Percentiles rank a stretch among this genome's conserved stretches.
These are phyloP conservation scores for Ciona savignyi DNA, from an alignment of 23 tunicate species.

Conservation along the genomic window DNA sequence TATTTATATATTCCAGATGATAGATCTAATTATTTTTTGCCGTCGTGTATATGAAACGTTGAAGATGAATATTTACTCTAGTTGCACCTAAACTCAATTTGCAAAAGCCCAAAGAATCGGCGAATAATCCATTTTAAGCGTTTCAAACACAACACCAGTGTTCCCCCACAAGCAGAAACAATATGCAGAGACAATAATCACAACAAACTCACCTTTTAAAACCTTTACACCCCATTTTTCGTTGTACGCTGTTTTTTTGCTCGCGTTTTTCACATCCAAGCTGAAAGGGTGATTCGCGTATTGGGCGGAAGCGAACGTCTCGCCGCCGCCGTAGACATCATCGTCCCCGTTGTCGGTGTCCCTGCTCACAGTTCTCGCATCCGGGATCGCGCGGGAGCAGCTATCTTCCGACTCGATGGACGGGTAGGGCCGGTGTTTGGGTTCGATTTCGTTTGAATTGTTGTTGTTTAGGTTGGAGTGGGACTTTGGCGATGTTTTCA, in stretches of 20 bases:
- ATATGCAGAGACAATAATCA: too few relatives aligned
- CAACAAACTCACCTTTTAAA: constrained; percentile 62
- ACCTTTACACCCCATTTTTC: constrained; percentile 99
- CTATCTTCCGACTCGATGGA: background rate
- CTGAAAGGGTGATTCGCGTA: background rate
- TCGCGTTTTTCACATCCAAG: constrained; percentile 34
- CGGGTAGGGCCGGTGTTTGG: background rate
- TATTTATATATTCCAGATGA: too few relatives aligned
- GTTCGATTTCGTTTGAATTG: background rate
- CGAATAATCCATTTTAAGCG: too few relatives aligned
- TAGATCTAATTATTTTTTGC: too few relatives aligned
- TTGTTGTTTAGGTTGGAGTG: background rate
- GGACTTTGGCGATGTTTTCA: background rate
- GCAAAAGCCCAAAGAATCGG: too few relatives aligned
- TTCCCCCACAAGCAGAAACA: background rate
- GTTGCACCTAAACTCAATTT: too few relatives aligned
- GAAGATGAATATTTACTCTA: too few relatives aligned
- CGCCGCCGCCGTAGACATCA: constrained; percentile 20
- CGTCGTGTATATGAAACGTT: too few relatives aligned
- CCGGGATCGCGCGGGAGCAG: too few relatives aligned
- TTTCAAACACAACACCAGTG: too few relatives aligned
- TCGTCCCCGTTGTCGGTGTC: constrained; percentile 31
- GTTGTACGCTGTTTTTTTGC: constrained; percentile 95
- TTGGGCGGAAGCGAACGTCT: background rate
- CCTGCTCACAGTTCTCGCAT: constrained; percentile 13